These are phyloP conservation scores for Salvator merianae DNA, from an alignment of 2,113 vertebrate genomes.

Conservation along the genomic window DNA sequence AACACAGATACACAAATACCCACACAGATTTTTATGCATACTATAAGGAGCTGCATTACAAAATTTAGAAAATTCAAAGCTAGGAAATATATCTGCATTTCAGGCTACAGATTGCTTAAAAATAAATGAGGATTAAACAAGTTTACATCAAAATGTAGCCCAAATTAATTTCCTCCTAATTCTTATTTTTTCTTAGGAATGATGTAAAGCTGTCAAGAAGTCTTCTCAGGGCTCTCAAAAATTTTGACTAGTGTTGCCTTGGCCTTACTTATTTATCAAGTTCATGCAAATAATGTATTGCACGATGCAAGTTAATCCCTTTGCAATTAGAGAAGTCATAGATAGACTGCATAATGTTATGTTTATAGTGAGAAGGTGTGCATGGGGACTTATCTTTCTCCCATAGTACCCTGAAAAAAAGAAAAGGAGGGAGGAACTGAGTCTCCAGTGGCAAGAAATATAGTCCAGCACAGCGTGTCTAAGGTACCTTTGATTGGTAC, in stretches of 20 bases:
- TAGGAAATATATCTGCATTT: too few relatives aligned
- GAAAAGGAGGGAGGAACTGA: background rate
- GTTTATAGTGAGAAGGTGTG: background rate
- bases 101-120: too few relatives aligned
- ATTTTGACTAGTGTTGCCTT: background rate
- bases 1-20: too few relatives aligned
- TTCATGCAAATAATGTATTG: background rate
- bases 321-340: constrained; percentile 30
- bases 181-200: background rate
- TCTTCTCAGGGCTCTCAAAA: background rate
- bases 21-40: too few relatives aligned
- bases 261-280: background rate
- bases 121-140: too few relatives aligned
- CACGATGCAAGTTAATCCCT: constrained; percentile 17
- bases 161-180: too few relatives aligned
- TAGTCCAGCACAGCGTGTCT: background rate
- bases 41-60: too few relatives aligned
- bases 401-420: background rate
- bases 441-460: constrained; percentile 35
- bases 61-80: too few relatives aligned
- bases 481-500: constrained; percentile 23
- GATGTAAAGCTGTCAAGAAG: background rate
- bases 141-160: too few relatives aligned
- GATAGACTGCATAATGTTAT: constrained; percentile 28
- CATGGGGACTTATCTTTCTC: background rate